phyloP scores from a whole-genome alignment of 2,113 vertebrate species.

The Prolemur simus region DNA sequence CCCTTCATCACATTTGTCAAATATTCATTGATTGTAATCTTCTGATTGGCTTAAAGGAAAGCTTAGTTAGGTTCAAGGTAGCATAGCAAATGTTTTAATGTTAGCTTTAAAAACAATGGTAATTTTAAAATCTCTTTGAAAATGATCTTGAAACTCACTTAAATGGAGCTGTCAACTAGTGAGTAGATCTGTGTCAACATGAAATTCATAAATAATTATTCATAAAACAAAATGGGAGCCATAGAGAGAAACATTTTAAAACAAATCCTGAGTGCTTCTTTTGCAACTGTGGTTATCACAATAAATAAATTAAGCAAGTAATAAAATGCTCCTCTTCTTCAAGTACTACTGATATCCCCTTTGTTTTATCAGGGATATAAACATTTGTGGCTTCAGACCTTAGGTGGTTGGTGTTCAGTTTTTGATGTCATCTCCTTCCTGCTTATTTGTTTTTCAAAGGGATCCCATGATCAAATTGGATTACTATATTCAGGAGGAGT shows the following conservation, averaged over 20 bases:
- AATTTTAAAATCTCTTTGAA: slow-evolving; percentile 61
- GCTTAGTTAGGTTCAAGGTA: slow-evolving; percentile 75
- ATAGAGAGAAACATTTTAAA: slow-evolving; percentile 77
- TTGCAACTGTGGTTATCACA: slow-evolving; percentile 70
- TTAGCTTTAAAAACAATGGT: slow-evolving; percentile 74
- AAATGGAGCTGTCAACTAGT: slow-evolving; percentile 58
- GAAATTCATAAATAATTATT: slow-evolving; percentile 75
- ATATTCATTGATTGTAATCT: slow-evolving; percentile 76
- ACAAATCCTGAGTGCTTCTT: slow-evolving; percentile 80
- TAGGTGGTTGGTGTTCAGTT: slow-evolving; percentile 41
- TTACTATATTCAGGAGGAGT: slow-evolving; percentile 68
- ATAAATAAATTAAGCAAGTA: slow-evolving; percentile 77
- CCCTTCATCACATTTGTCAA: slow-evolving; percentile 73
- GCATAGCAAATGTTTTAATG: slow-evolving; percentile 76
- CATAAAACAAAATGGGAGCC: slow-evolving; percentile 74
- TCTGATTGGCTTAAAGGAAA: slow-evolving; percentile 73
- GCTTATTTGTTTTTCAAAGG: slow-evolving; percentile 51
- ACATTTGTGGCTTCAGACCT: slow-evolving; percentile 67
- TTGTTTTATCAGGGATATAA: slow-evolving; percentile 57
- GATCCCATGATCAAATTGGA: slow-evolving; percentile 59
- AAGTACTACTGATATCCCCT: slow-evolving; percentile 66
- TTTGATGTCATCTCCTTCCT: slow-evolving; percentile 25
- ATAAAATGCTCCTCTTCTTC: slow-evolving; percentile 77
- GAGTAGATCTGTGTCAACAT: slow-evolving; percentile 52
- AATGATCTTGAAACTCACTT: slow-evolving; percentile 66